A percentile compares a stretch with the other conserved stretches of the same genome.
Conservation (phyloP, 2,888 invertebrate species). For the Eupeodes luniger region DNA sequence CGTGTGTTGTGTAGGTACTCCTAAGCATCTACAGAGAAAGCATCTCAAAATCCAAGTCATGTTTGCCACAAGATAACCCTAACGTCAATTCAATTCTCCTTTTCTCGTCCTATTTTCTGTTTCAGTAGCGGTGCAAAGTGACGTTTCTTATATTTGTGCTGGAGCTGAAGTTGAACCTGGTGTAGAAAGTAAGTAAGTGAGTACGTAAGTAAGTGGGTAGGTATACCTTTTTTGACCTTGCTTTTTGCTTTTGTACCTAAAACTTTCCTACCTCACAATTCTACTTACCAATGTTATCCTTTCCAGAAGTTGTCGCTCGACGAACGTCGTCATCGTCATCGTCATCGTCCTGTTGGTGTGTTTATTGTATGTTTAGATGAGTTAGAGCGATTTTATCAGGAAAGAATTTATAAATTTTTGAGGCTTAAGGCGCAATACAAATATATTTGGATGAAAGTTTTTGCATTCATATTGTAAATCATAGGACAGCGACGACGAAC, state of each 20-base stretch:
- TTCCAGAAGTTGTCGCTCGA: constrained; percentile 14
- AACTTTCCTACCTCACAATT: constrained; percentile 49
- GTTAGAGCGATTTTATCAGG: constrained; percentile 4
- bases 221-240: constrained; percentile 12
- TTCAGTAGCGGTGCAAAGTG: constrained; percentile 28
- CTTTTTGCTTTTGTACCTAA: constrained; percentile 31
- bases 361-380: neutral
- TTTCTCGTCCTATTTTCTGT: constrained; percentile 46
- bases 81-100: constrained; percentile 73
- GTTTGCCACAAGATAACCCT: constrained; percentile 74
- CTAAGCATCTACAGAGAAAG: constrained; percentile 57
- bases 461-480: no score
- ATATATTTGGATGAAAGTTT: no score
- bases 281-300: constrained; percentile 42
- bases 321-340: neutral
- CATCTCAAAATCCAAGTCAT: constrained; percentile 73
- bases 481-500: no score
- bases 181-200: neutral
- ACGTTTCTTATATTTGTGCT: constrained; percentile 16
- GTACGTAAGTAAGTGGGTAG: no score
- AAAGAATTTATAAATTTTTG: neutral
- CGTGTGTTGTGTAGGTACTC: constrained; percentile 38
- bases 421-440: no score
- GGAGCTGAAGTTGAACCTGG: no score
- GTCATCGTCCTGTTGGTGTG: constrained; percentile 7